Base-by-base conservation (phyloP, 2,888 invertebrate species). In the Acanthacorydalis orientalis region DNA sequence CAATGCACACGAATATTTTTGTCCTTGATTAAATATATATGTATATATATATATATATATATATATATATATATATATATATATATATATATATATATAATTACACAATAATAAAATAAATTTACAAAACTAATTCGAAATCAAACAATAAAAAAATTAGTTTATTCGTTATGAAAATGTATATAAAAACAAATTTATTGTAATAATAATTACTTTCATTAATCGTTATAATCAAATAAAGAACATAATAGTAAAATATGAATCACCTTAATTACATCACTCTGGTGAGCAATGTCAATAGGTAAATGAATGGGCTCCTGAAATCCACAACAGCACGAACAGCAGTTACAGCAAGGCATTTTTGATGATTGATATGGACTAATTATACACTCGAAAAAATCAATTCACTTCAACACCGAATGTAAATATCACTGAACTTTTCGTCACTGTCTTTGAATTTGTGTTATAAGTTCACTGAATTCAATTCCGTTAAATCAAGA, bases 261-360 rank as follows among this genome's bases (percentile, higher is more conserved):
- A 64, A 75, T 78, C 70, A 87, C 87, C 78, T 82, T 85, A 53
- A 85, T 68, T 52, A 77, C 66, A 57, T 87, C 86, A 51, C 89
- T 87, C 60, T 83, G 83, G 57, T 79, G 80, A 59, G 62, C 74
- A 55, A 84, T 68, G 64, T 80, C 83, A 61, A 89, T 80, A 52
- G 89, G 88, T 53, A 80, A 73, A 58, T 80, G 75, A 56, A 89
- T 77, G 49, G 83, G 80, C 56, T 77, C 70, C 51, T 77, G 77
- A 56, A 74, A 73, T 57, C 72, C 70, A 64, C 83, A 81, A 64
- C 80, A 79, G 64, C 80, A 79, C 54, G 67, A 65, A 64, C 80
- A 80, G 64, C 77, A 77, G 23, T 2, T 23, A 23, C 23, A 23
- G 6, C 23, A 23, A 57, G 75, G 68, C 77, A 77, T 77, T 56